These are phyloP conservation scores for Ciconia stormi DNA, from an alignment of 2,113 vertebrate genomes.

Conservation along the genomic window DNA sequence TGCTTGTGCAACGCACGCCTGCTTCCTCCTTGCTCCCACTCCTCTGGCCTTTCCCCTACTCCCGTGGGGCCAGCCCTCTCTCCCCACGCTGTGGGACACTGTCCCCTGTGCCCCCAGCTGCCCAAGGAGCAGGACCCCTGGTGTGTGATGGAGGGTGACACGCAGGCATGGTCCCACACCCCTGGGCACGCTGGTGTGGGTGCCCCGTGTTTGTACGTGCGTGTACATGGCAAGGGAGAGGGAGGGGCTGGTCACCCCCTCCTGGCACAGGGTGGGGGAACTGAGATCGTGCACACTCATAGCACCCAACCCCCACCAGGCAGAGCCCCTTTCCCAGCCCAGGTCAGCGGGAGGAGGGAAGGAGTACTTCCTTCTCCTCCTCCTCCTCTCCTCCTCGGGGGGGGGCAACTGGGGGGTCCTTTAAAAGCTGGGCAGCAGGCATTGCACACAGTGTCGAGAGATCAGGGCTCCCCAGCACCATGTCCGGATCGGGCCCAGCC, in stretches of 20 bases:
- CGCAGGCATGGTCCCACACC: fast-evolving
- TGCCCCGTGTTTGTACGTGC: not conserved
- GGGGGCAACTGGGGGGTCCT: not conserved
- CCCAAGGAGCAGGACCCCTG: not conserved
- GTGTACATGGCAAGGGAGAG: not conserved
- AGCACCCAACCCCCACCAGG: not conserved
- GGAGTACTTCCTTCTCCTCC: conserved; percentile 23
- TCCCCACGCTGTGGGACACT: not conserved
- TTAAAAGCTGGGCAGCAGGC: not conserved
- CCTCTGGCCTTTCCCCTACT: conserved; percentile 11
- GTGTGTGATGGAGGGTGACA: not conserved
- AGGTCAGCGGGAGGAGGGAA: not conserved
- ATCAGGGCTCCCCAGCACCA: not conserved
- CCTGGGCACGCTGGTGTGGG: too few relatives aligned
- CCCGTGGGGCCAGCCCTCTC: not conserved
- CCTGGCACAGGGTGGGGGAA: not conserved
- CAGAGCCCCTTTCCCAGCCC: not conserved
- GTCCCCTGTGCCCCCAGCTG: not conserved
- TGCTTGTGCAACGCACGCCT: not conserved
- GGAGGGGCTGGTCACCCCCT: not conserved
- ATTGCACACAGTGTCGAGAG: not conserved
- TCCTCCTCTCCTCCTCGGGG: not conserved
- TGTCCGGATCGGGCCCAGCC: not conserved
- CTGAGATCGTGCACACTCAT: not conserved
- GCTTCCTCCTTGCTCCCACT: not conserved